Conservation (phyloP, 2,888 invertebrate species). For the Hedya salicella region DNA sequence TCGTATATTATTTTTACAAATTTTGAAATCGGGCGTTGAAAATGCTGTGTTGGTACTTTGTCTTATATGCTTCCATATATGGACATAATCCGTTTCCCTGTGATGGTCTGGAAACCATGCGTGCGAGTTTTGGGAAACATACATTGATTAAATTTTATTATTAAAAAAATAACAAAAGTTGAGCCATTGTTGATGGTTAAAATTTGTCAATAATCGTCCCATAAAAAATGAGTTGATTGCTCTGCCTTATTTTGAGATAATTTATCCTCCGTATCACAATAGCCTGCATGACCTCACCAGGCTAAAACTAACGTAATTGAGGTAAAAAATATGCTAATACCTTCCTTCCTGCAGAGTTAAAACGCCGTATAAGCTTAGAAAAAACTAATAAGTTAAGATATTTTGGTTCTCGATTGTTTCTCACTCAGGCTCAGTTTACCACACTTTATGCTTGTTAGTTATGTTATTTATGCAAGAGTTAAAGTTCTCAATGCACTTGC, state of each 20-base stretch:
- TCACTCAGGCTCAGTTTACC: slow-evolving; percentile 7
- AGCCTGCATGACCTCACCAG: slow-evolving; percentile 21
- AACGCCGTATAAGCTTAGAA: background rate
- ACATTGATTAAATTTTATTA: too few species aligned
- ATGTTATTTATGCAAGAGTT: slow-evolving; percentile 32
- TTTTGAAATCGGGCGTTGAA: too few species aligned
- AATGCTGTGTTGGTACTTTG: too few species aligned
- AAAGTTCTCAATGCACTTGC: slow-evolving; percentile 24
- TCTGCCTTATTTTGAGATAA: slow-evolving; percentile 4
- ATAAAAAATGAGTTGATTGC: slow-evolving; percentile 11
- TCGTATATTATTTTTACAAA: too few species aligned
- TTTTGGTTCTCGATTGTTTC: background rate
- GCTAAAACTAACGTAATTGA: slow-evolving; percentile 26
- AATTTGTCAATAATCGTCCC: slow-evolving; percentile 1
- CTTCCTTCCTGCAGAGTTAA: background rate
- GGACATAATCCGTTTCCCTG: too few species aligned
- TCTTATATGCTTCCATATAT: too few species aligned
- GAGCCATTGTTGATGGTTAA: background rate
- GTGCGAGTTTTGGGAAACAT: too few species aligned
- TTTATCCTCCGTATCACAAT: slow-evolving; percentile 2
- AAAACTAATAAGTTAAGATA: background rate
- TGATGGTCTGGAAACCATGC: too few species aligned
- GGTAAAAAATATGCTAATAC: slow-evolving; percentile 39
- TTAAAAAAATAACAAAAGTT: too few species aligned
- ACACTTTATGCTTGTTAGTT: slow-evolving; percentile 31